Evolutionary conservation across 1,140 invertebrate species (phyloP).

Genomic region (Drosophila willistoni): DNA sequence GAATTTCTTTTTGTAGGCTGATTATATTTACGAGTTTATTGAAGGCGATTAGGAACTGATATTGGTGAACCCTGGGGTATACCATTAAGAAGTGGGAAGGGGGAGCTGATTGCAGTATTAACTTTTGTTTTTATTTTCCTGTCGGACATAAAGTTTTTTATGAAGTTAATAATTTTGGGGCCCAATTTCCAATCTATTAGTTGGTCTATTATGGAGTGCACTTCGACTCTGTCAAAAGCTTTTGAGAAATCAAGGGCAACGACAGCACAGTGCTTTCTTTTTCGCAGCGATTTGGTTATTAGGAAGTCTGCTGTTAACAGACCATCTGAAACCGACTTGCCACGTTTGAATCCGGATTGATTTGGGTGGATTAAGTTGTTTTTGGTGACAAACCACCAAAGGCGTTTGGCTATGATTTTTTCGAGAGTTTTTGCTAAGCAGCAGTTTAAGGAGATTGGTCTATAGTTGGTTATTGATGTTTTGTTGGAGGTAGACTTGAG

Average conservation of each 20-base stretch:
- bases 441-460: neutral
- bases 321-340: neutral
- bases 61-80: conserved; percentile 39
- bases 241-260: conserved; percentile 30
- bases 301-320: conserved; percentile 11
- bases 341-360: neutral
- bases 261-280: no score
- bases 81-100: conserved; percentile 22
- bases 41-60: conserved; percentile 37
- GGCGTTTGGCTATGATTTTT: neutral
- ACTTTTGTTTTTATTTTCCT: conserved; percentile 23
- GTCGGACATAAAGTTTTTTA: conserved; percentile 30
- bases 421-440: no score
- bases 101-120: neutral
- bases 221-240: conserved; percentile 32
- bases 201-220: conserved; percentile 21
- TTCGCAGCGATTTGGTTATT: conserved; percentile 6
- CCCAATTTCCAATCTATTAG: conserved; percentile 31
- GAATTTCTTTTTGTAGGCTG: conserved; percentile 7
- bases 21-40: conserved; percentile 18
- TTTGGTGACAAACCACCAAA: conserved; percentile 2
- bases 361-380: neutral
- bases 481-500: neutral
- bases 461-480: neutral
- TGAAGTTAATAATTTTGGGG: conserved; percentile 27